These are phyloP conservation scores for Cryptops parisi DNA, from an alignment of 2,888 invertebrate genomes.

Conservation along the genomic window DNA sequence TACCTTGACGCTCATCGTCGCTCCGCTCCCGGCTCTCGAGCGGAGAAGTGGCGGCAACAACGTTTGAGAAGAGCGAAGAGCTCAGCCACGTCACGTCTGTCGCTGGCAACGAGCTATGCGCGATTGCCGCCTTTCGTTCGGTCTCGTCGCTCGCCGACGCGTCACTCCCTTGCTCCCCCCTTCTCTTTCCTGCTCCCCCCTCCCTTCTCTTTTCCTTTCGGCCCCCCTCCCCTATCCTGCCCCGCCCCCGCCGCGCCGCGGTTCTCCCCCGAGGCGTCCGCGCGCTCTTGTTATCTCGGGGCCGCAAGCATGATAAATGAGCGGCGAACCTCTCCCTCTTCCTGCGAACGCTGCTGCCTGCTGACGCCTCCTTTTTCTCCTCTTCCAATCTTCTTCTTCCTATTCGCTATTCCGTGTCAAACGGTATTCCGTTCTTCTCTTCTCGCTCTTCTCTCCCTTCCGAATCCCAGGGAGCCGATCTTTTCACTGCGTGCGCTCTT, in stretches of 20 bases:
- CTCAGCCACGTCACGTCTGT: neutral
- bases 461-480: too few species aligned
- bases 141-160: slow-evolving; percentile 19
- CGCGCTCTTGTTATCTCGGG: slow-evolving; percentile 29
- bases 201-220: slow-evolving; percentile 31
- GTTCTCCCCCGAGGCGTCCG: slow-evolving; percentile 30
- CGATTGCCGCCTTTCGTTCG: too few species aligned
- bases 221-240: slow-evolving; percentile 30
- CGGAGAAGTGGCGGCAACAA: neutral
- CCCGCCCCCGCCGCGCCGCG: slow-evolving; percentile 20
- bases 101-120: neutral
- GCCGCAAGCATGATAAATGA: slow-evolving; percentile 16
- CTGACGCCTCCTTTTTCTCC: slow-evolving; percentile 1
- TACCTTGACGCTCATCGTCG: neutral
- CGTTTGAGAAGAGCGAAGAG: neutral
- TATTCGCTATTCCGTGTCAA: too few species aligned
- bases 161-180: slow-evolving; percentile 29
- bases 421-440: slow-evolving; percentile 5
- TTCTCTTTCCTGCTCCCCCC: slow-evolving; percentile 25
- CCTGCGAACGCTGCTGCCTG: neutral
- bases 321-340: slow-evolving; percentile 8
- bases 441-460: slow-evolving; percentile 2
- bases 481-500: too few species aligned
- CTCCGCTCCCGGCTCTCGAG: neutral
- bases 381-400: neutral